These are phyloP conservation scores for Bombus polaris DNA, from an alignment of 1,140 invertebrate species.

Conservation along the genomic window DNA sequence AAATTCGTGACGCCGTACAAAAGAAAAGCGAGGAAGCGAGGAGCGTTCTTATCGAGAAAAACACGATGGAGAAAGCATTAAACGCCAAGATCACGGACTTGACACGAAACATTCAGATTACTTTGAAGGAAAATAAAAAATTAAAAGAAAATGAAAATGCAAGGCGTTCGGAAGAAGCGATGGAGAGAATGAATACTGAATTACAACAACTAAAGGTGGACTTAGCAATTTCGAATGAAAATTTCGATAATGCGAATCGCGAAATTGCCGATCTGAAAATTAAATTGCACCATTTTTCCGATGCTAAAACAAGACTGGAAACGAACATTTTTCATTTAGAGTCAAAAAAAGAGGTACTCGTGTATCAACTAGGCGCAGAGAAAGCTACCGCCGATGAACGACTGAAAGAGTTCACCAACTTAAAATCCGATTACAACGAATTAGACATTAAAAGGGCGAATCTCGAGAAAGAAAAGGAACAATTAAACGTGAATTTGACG, in stretches of 20 bases:
- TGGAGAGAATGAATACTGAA: not conserved
- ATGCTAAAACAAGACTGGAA: slow-evolving; percentile 4
- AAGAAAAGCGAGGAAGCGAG: slow-evolving; percentile 49
- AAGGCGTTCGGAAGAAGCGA: not conserved
- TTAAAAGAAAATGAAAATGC: not conserved
- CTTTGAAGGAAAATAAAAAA: slow-evolving; percentile 48
- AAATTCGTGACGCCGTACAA: slow-evolving; percentile 44
- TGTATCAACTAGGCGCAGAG: slow-evolving; percentile 26
- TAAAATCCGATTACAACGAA: slow-evolving; percentile 32
- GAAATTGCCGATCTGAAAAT: slow-evolving; percentile 28
- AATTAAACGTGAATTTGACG: slow-evolving; percentile 44
- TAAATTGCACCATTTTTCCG: not conserved
- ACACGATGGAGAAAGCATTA: slow-evolving; percentile 22
- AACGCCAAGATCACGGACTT: slow-evolving; percentile 20
- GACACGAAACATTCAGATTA: slow-evolving; percentile 33
- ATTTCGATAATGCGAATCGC: slow-evolving; percentile 9
- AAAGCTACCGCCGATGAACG: slow-evolving; percentile 11
- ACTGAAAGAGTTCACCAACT: slow-evolving; percentile 12
- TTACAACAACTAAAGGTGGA: slow-evolving; percentile 20
- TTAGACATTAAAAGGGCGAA: slow-evolving; percentile 40
- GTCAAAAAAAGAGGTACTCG: slow-evolving; percentile 28
- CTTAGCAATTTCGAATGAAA: slow-evolving; percentile 34
- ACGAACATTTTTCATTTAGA: slow-evolving; percentile 27
- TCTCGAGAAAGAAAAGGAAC: slow-evolving; percentile 55
- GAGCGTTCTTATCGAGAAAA: slow-evolving; percentile 31